These are phyloP conservation scores for Sebastes kiyomatsui DNA, from an alignment of 2,797 vertebrate genomes.

Conservation along the genomic window DNA sequence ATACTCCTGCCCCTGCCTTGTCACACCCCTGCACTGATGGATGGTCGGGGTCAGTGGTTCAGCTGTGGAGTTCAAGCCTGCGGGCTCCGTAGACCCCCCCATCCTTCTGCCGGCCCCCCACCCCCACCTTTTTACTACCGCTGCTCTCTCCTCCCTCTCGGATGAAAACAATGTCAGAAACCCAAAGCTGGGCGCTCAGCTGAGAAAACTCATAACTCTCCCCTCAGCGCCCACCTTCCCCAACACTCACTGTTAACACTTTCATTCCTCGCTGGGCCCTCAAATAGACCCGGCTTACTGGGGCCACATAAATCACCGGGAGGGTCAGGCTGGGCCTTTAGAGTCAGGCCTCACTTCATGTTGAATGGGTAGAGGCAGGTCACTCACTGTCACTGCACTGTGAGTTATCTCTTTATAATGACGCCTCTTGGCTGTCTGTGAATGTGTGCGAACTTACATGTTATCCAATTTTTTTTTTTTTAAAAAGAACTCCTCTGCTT, in stretches of 20 bases:
- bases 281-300: constrained; percentile 76
- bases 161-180: constrained; percentile 81
- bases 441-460: constrained; percentile 42
- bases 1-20: constrained; percentile 75
- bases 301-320: constrained; percentile 81
- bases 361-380: constrained; percentile 63
- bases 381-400: constrained; percentile 70
- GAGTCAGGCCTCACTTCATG: constrained; percentile 67
- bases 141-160: constrained; percentile 48
- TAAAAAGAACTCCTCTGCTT: not conserved
- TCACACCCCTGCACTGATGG: constrained; percentile 82
- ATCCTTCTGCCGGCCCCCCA: constrained; percentile 10
- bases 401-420: constrained; percentile 81
- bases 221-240: constrained; percentile 60
- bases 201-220: constrained; percentile 85
- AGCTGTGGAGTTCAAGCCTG: constrained; percentile 86
- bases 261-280: constrained; percentile 82
- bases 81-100: constrained; percentile 59
- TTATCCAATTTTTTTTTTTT: not conserved
- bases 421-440: constrained; percentile 67
- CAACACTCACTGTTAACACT: constrained; percentile 82
- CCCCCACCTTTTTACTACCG: constrained; percentile 56
- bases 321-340: constrained; percentile 62
- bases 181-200: constrained; percentile 76
- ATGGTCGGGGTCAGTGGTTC: constrained; percentile 84